Percentiles rank a stretch among this genome's conserved stretches.
Evolutionary conservation across 1,140 invertebrate genomes (phyloP).

Genomic region (Bacillus rossius): DNA sequence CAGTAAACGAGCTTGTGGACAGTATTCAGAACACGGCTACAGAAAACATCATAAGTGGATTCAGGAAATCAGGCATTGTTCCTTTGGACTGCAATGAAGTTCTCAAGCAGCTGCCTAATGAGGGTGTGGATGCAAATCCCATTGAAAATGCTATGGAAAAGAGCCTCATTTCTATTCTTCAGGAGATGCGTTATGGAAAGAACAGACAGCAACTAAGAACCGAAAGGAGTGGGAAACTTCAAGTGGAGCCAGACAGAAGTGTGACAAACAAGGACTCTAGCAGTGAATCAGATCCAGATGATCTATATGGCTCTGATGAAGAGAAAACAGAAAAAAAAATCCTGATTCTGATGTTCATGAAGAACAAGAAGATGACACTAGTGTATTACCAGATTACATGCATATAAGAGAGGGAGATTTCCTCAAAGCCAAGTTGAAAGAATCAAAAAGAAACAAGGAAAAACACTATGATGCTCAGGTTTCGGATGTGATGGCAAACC

Average conservation of each 20-base stretch:
- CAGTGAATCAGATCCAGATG: too few species aligned
- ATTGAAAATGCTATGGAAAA: conserved; percentile 9
- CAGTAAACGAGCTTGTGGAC: background rate
- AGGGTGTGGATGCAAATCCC: conserved; percentile 7
- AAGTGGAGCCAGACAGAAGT: conserved; percentile 15
- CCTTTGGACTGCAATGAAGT: background rate
- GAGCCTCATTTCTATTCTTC: conserved; percentile 13
- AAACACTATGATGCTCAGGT: too few species aligned
- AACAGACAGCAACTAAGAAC: conserved; percentile 1
- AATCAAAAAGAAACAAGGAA: too few species aligned
- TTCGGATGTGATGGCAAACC: too few species aligned
- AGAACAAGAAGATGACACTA: too few species aligned
- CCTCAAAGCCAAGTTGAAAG: too few species aligned
- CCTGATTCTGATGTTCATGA: too few species aligned
- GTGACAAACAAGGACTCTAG: conserved; percentile 2
- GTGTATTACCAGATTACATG: too few species aligned
- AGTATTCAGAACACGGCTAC: background rate
- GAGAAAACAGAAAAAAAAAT: too few species aligned
- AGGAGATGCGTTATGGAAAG: conserved; percentile 10
- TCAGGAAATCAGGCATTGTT: background rate
- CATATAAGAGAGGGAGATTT: too few species aligned
- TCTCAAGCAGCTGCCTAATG: conserved; percentile 6
- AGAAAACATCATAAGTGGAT: conserved; percentile 1
- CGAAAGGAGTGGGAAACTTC: conserved; percentile 9
- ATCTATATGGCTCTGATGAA: too few species aligned